Base-by-base conservation (phyloP, 2,797 vertebrate species). In the Sciurus vulgaris region DNA sequence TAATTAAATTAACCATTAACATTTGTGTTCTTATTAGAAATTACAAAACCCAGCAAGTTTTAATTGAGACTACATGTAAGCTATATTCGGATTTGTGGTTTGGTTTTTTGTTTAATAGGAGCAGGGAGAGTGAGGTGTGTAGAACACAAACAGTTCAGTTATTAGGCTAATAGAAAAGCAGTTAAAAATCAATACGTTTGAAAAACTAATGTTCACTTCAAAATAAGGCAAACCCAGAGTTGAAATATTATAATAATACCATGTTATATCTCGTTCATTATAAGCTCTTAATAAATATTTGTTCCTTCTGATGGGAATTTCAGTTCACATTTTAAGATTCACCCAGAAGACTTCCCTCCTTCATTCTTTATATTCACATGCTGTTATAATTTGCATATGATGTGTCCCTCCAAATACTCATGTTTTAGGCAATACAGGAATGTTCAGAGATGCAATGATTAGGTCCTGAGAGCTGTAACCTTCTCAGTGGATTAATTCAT, bases 1-100 rank as follows among this genome's bases (percentile, higher is more conserved):
- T 89, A 35, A 63, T 83, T 89, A 90, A 96, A 81, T 92, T 72
- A 89, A 35, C 4, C 13, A 24, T 70, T 86, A 85, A 76, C n/a
- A 54, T 81, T 10, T 59, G 2, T 81, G 26, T 87, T 18, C 67
- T 49, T 28, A 61, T 78, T 77, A 72, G 10, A 93, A 67, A 69
- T 61, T 38, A 18, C 47, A 93, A 95, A 89, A 89, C 30, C 20
- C 11, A 91, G 26, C 13, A 76, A 8, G 30, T 89, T 88, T 83
- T 69, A 94, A 38, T 49, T 94, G 78, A 14, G 24, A 83, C 24
- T 28, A 49, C 14, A 38, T 14, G 8, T 70, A 59, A 82, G 73
- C 7, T 93, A 1, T 79, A 56, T 76, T 86, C 67, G 28, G 20
- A 30, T 35, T 93, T 95, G 49, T 77, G 9, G 44, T 47, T 47